phyloP scores from a whole-genome alignment of 37 sponge, comb jelly and placozoan species.

The Ephydatia muelleri region DNA sequence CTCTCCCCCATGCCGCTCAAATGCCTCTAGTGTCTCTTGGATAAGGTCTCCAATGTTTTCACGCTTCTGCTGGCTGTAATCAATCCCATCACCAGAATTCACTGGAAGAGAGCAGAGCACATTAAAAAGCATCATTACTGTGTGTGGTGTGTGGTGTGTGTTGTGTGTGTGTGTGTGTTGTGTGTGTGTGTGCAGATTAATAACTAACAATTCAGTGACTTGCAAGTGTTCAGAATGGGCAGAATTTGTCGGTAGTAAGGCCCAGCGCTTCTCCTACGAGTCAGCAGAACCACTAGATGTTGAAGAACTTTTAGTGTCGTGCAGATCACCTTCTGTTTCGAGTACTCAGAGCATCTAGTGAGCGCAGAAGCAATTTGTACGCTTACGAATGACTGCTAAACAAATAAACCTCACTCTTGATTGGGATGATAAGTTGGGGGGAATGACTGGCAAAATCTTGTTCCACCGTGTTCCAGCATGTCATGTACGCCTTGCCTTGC shows the following conservation, averaged over 20 bases:
- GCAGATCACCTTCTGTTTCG: conserved; percentile 87
- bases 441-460: conserved; percentile 96
- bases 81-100: conserved; percentile 97
- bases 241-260: conserved; percentile 99
- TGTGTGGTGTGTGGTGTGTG: not conserved
- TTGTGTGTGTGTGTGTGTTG: not conserved
- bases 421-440: conserved; percentile 98
- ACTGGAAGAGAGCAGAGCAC: conserved; percentile 33
- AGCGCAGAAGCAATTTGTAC: no score
- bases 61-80: conserved; percentile 98
- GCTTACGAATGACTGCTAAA: not conserved
- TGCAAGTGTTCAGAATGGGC: conserved; percentile 96
- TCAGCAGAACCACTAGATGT: conserved; percentile 90
- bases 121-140: not conserved
- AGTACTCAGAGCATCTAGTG: conserved; percentile 92
- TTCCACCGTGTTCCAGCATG: conserved; percentile 96
- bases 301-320: conserved; percentile 94
- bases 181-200: not conserved
- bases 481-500: conserved; percentile 98
- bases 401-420: conserved; percentile 71
- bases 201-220: conserved; percentile 79
- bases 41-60: conserved; percentile 96
- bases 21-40: conserved; percentile 93
- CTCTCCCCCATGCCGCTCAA: conserved; percentile 93
- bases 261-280: conserved; percentile 95